phyloP scores from a whole-genome alignment of 37 sponge, comb jelly and placozoan species.

The Amphimedon queenslandica region DNA sequence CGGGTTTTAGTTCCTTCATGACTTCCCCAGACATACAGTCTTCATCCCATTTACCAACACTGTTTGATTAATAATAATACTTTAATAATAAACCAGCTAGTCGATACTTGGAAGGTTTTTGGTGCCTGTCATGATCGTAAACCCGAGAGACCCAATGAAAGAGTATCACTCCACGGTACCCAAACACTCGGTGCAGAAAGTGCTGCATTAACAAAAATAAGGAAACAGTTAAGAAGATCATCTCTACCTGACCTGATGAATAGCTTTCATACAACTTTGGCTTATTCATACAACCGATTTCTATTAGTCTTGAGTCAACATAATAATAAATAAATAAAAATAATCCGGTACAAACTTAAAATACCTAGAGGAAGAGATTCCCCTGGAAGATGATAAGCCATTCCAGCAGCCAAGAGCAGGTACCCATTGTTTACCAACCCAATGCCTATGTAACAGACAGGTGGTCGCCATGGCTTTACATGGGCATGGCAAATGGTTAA shows the following conservation, averaged over 20 bases:
- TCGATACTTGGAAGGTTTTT: background rate
- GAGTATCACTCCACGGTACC: conserved; percentile 91
- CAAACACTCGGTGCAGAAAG: conserved; percentile 90
- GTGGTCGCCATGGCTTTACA: too few relatives aligned
- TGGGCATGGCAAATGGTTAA: too few relatives aligned
- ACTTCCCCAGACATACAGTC: conserved; percentile 21
- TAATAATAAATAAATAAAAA: too few relatives aligned
- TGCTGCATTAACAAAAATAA: conserved; percentile 36
- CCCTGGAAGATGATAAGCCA: too few relatives aligned
- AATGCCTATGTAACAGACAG: too few relatives aligned
- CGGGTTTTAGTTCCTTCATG: conserved; percentile 39
- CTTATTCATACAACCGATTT: conserved; percentile 77
- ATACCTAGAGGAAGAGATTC: too few relatives aligned
- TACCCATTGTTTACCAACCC: too few relatives aligned
- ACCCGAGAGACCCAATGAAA: conserved; percentile 86
- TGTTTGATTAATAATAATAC: conserved; percentile 1
- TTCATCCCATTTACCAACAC: conserved; percentile 25
- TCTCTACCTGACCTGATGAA: conserved; percentile 78
- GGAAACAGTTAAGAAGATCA: background rate
- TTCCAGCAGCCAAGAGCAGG: too few relatives aligned
- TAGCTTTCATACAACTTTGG: conserved; percentile 64
- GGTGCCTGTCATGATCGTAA: conserved; percentile 70
- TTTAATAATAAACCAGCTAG: background rate
- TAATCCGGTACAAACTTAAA: too few relatives aligned
- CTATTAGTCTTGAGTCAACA: conserved; percentile 78